Base-by-base conservation (phyloP, 2,113 vertebrate genomes). In the Clinocottus analis region DNA sequence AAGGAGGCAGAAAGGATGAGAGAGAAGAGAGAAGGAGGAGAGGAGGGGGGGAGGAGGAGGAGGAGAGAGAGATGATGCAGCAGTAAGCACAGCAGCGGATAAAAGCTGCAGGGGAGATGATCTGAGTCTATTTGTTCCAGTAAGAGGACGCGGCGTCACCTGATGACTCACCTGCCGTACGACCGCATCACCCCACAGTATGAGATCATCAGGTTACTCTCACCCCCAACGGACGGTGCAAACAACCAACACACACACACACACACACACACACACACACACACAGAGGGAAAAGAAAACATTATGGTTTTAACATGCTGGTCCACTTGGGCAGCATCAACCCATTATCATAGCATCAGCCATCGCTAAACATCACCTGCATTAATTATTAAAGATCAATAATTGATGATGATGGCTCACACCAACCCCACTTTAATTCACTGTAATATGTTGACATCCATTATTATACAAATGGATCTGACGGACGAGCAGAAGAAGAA, bases 91-190 rank as follows among this genome's bases (percentile, higher is more conserved):
- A 72, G 75, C 64, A 33, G 76, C 35, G 71, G 81, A 84, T 85
- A 64, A 84, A 77, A 51, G 59, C 68, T 77, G 79, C 73, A 75
- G 64, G 70, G 70, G 75, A 77, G 89, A 79, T 72, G 85, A 87
- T 82, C 66, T 73, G 81, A 88, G 81, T 75, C 70, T 89, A 2
- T 51, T 41, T 67, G 29, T 93, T 93, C 90, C 92, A 64, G 92
- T 90, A 92, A 93, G 60, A 71, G 13, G 67, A 75, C 71, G 51
- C 87, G 4, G 77, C 88, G 80, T 79, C 59, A 61, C 33, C 47
- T 55, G 87, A 86, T 92, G 92, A 93, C 84, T 94, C 93, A 92
- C 85, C 85, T 90, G 85, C 64, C 25, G 72, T 87, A 77, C 67
- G 75, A 62, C 67, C 79, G 63, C 86, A 89, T 92, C 88, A 87